Evolutionary conservation across 2,797 vertebrate genomes (phyloP), one percentile per base, ranked within the genome.

Genomic region (Acipenser oxyrinchus): DNA sequence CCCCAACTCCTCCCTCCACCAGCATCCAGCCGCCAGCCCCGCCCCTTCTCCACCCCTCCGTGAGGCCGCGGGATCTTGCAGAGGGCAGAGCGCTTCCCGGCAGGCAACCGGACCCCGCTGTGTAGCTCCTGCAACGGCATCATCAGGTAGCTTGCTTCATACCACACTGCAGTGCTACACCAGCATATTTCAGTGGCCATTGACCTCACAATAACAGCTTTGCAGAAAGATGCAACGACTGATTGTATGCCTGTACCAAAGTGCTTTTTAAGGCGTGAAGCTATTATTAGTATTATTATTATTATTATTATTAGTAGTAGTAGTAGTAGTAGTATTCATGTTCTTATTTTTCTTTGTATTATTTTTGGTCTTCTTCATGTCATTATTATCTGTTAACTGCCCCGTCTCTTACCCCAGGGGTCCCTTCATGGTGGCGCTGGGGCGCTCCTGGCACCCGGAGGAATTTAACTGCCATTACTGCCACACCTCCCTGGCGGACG

Each of bases 381-480:
- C 23, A 37, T 37, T 37, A 37, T 37, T 37, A 37, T 37, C 4
- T 37, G 23, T 37, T 37, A 37, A 37, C 23, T 37, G 23, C 23
- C 23, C 23, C 23, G 23, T 37, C 23, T 37, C 23, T 23, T 23
- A 37, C 23, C 68, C 3, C 78, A 99, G 96, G 83, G 96, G 96
- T 64, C 96, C 96, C 67, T 99, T 99, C 82, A 87, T 99, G 77
- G 95, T 98, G 78, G 96, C 96, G 64, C 91, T 99, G 75, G 96
- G 96, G 60, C 93, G 96, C 49, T 98, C 96, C 60, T 99, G 96
- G 96, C 96, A 99, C 73, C 96, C 96, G 0, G 96, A 98, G 76
- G 96, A 99, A 84, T 99, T 99, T 77, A 93, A 95, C 66, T 99
- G 96, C 75, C 93, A 95, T 77, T 94, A 98, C 81, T 99, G 96